Percentiles rank a stretch among this genome's conserved stretches.
phyloP scores from a whole-genome alignment of 1,140 invertebrate genomes.

The Ptiloglossa arizonensis region DNA sequence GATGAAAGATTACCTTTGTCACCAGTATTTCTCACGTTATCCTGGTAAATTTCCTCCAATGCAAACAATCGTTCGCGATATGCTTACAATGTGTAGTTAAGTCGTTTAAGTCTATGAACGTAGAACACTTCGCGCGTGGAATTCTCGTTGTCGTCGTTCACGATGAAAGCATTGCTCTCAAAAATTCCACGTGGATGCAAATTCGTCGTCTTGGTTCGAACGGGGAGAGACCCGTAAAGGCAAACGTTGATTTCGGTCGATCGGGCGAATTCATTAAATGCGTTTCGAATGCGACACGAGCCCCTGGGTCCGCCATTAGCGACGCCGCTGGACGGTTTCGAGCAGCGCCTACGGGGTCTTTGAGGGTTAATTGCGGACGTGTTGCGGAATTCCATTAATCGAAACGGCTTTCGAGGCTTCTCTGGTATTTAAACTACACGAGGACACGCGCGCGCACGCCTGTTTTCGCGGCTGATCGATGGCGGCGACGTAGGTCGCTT shows the following conservation, averaged over 20 bases:
- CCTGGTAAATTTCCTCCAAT: no score
- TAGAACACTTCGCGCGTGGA: no score
- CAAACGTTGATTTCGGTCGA: slow-evolving; percentile 58
- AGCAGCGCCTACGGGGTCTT: slow-evolving; percentile 63
- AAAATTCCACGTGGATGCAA: not conserved
- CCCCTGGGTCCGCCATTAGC: slow-evolving; percentile 58
- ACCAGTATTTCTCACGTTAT: no score
- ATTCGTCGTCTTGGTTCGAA: slow-evolving; percentile 1
- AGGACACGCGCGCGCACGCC: slow-evolving; percentile 31
- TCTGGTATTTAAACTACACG: slow-evolving; percentile 63
- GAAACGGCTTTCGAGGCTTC: slow-evolving; percentile 66
- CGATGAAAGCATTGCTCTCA: no score
- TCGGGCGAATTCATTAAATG: slow-evolving; percentile 68
- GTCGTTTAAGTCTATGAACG: no score
- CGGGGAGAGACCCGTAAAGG: not conserved
- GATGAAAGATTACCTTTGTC: no score
- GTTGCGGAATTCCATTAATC: slow-evolving; percentile 71
- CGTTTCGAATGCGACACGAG: slow-evolving; percentile 65
- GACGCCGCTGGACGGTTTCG: slow-evolving; percentile 60
- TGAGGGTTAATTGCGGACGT: slow-evolving; percentile 69
- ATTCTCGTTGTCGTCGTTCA: no score
- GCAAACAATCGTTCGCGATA: no score
- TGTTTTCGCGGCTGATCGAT: slow-evolving; percentile 47
- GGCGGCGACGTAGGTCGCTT: slow-evolving; percentile 27
- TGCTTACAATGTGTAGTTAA: no score